Evolutionary conservation across 2,888 invertebrate species (phyloP).

Genomic region (Hoplodrina blanda): DNA sequence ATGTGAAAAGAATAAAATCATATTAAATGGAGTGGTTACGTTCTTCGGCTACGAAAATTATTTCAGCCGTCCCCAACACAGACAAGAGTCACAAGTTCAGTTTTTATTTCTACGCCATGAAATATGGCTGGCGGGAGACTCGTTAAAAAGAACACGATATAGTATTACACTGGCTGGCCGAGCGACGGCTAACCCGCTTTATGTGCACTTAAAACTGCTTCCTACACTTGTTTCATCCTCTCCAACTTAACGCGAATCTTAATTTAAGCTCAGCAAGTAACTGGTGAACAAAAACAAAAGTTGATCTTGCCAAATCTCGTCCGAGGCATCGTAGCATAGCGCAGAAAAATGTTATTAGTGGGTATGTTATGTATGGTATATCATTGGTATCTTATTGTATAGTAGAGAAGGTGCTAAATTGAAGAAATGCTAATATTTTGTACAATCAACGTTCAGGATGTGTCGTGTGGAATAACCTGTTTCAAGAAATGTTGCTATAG

Average conservation of each 20-base stretch:
- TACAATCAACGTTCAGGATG: neutral
- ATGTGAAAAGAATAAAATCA: neutral
- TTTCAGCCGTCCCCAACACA: constrained; percentile 64
- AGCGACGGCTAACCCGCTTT: constrained; percentile 83
- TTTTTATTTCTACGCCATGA: constrained; percentile 83
- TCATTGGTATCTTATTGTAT: neutral
- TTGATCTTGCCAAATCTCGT: constrained; percentile 63
- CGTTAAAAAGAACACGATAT: constrained; percentile 87
- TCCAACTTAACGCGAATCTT: constrained; percentile 85
- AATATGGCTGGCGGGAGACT: constrained; percentile 81
- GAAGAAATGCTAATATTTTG: neutral
- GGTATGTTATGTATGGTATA: neutral
- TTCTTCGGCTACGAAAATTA: constrained; percentile 63
- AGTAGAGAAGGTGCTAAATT: neutral
- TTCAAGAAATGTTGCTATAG: too few species aligned
- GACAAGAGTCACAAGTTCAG: constrained; percentile 72
- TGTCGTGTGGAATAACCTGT: too few species aligned
- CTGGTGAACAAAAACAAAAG: constrained; percentile 74
- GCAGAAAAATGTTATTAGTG: constrained; percentile 1
- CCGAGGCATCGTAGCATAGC: constrained; percentile 31
- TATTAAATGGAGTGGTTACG: constrained; percentile 47
- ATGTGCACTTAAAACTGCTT: constrained; percentile 86
- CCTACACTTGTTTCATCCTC: constrained; percentile 84
- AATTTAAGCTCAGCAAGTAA: constrained; percentile 80
- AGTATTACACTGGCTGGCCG: constrained; percentile 81